Conservation (phyloP, 2,797 vertebrate species). For the Enteromius unitaeniatus region DNA sequence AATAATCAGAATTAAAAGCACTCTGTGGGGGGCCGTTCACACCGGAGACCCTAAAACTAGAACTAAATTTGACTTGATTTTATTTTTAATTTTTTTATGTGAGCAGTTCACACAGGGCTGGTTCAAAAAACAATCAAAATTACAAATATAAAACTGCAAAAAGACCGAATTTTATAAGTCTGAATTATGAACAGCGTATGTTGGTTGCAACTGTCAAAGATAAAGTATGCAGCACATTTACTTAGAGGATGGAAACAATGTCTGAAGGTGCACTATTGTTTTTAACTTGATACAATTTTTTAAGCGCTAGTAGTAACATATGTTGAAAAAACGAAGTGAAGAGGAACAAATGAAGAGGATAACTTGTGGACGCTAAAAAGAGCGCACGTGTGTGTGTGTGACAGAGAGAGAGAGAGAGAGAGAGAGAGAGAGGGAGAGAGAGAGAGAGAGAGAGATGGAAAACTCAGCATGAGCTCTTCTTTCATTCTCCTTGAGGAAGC, state of each 20-base stretch:
- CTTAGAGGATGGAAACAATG: background rate
- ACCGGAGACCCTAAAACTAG: background rate
- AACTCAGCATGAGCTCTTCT: conserved; percentile 75
- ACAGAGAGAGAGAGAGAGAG: conserved; percentile 56
- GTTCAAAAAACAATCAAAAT: background rate
- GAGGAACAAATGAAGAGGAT: background rate
- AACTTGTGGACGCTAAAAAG: background rate
- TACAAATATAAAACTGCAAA: background rate
- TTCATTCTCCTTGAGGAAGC: conserved; percentile 82
- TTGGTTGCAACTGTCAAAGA: background rate
- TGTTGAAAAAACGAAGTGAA: background rate
- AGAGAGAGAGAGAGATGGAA: conserved; percentile 63
- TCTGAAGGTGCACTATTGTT: background rate
- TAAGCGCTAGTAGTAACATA: background rate
- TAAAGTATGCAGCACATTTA: background rate
- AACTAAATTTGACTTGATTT: background rate
- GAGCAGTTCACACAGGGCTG: background rate
- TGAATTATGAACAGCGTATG: background rate
- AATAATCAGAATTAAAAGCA: background rate
- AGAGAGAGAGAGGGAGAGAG: conserved; percentile 64
- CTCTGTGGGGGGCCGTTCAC: background rate
- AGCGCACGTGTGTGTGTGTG: conserved; percentile 1
- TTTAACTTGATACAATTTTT: background rate
- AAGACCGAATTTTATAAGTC: background rate
- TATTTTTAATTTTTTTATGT: background rate